Base-by-base conservation (phyloP, 1,140 invertebrate species). In the Luehdorfia chinensis region DNA sequence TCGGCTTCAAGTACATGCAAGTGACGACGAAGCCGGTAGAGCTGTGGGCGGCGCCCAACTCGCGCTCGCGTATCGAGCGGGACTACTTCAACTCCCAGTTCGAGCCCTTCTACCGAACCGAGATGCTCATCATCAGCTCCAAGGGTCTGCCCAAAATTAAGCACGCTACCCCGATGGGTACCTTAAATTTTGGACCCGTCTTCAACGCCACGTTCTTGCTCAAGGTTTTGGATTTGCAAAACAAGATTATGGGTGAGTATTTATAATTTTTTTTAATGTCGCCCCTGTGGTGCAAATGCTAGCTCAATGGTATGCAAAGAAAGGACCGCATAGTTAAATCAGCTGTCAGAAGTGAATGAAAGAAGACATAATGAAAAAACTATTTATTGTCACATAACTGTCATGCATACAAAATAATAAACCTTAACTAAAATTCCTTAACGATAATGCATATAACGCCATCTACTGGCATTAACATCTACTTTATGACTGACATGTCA, bases 11-110 rank as follows among this genome's bases (percentile, higher is more conserved):
- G 16, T 91, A 88, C 54, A 80, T 93, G 48, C 65, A 89, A 37
- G 91, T 96, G 25, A 98, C 95, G 2, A 98, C 96, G 0, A 93
- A 99, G 89, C 98, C 98, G 0, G 97, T 99, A 0, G 92, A 99
- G 81, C 87, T 99, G 14, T 99, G 98, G 98, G 97, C 97, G 0
- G 92, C 97, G 0, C 94, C 97, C 0, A 86, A 88, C 19, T 97
- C 95, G 1, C 89, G 93, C 21, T 96, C 97, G 1, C 89, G 98
- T 3, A 62, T 93, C 4, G 96, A 99, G 84, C 92, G 93, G 47
- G 90, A 95, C 48, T 99, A 93, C 85, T 99, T 96, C 78, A 97
- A 99, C 77, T 90, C 90, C 1, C 93, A 97, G 60, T 98, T 98
- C 79, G 91, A 96, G 52, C 98, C 98, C 0, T 99, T 99, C 80